These are phyloP conservation scores for Drosophila parvula DNA, from an alignment of 1,140 invertebrate species.

Conservation along the genomic window DNA sequence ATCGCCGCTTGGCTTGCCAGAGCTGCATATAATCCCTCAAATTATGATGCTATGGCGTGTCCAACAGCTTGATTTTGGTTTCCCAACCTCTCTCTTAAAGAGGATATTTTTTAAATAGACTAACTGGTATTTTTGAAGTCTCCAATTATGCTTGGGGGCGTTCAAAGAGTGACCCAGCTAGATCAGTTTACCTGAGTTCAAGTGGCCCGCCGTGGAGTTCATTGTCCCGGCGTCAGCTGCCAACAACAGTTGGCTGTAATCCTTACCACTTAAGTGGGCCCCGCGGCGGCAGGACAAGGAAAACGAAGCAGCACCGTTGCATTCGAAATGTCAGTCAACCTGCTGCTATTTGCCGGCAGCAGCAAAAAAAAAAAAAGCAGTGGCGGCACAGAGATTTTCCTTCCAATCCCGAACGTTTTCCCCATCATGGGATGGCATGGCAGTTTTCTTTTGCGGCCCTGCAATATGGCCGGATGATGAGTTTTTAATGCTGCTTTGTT, in stretches of 20 bases:
- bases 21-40: constrained; percentile 24
- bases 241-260: constrained; percentile 49
- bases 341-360: constrained; percentile 29
- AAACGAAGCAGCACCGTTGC: constrained; percentile 26
- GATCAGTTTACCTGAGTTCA: constrained; percentile 42
- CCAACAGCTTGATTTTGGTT: constrained; percentile 46
- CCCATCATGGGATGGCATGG: constrained; percentile 15
- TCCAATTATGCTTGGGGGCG: background rate
- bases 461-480: constrained; percentile 53
- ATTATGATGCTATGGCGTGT: constrained; percentile 58
- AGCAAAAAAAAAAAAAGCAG: background rate
- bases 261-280: constrained; percentile 44
- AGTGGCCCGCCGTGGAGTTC: constrained; percentile 23
- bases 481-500: constrained; percentile 71
- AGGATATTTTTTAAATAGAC: background rate
- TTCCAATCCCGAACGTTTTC: background rate
- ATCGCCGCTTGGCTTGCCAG: constrained; percentile 56
- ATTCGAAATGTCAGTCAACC: constrained; percentile 59
- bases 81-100: background rate
- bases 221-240: constrained; percentile 44
- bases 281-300: constrained; percentile 38
- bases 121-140: background rate
- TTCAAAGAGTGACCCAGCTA: constrained; percentile 2
- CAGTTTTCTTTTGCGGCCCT: constrained; percentile 35
- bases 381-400: constrained; percentile 31